These are phyloP conservation scores for Theocolax elegans DNA, from an alignment of 1,140 invertebrate genomes.

Conservation along the genomic window DNA sequence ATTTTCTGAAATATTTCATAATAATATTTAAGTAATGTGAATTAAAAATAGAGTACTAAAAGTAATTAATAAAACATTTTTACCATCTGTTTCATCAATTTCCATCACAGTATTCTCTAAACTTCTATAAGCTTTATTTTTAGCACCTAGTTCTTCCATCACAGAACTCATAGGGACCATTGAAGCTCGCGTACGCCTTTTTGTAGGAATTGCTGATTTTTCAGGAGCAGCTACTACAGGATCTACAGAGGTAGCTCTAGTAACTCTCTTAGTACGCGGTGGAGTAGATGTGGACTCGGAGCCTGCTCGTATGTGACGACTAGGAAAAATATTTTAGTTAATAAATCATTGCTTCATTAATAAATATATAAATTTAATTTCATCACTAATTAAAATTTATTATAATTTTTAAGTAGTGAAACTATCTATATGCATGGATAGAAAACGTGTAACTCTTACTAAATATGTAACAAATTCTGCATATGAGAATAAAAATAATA, in stretches of 20 bases:
- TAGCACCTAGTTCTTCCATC: conserved; percentile 44
- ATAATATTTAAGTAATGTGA: too few relatives aligned
- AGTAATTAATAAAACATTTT: too few relatives aligned
- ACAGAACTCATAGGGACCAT: conserved; percentile 41
- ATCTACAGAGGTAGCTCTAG: conserved; percentile 54
- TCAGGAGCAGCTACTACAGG: conserved; percentile 31
- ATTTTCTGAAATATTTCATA: conserved; percentile 21
- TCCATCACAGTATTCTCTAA: conserved; percentile 30
- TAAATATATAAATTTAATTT: not conserved
- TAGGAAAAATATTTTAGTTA: conserved; percentile 18
- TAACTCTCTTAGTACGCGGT: conserved; percentile 46
- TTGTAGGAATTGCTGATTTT: conserved; percentile 41
- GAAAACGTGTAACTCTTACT: too few relatives aligned
- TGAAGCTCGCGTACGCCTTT: conserved; percentile 43
- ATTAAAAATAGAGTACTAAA: too few relatives aligned
- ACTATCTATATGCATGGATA: not conserved
- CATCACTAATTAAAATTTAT: not conserved
- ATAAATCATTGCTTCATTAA: conserved; percentile 6
- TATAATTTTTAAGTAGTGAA: not conserved
- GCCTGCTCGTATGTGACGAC: conserved; percentile 51
- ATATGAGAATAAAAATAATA: not conserved
- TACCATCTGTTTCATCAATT: conserved; percentile 41
- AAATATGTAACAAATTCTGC: too few relatives aligned
- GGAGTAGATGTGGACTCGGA: conserved; percentile 50
- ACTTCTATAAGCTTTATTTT: conserved; percentile 11